Evolutionary conservation across 2,113 vertebrate genomes (phyloP).

Genomic region (Sinocyclocheilus grahami): DNA sequence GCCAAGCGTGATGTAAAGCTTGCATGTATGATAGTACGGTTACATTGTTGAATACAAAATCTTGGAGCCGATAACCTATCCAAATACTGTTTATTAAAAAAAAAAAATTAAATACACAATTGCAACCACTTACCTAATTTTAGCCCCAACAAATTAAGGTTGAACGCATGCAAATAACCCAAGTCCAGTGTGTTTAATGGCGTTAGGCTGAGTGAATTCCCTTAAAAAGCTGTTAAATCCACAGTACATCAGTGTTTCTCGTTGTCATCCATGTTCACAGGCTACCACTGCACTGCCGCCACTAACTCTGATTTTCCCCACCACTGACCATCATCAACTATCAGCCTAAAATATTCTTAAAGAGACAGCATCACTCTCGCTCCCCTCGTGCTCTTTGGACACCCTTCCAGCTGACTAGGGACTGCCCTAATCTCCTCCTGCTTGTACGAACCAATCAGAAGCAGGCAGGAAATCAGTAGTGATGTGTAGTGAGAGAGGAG

Average conservation of each 20-base stretch:
- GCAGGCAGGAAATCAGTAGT: constrained; percentile 66
- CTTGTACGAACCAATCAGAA: constrained; percentile 60
- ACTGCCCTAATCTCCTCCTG: constrained; percentile 65
- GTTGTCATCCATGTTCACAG: constrained; percentile 69
- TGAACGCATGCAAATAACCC: background rate
- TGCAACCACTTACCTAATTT: constrained; percentile 55
- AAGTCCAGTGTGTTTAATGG: background rate
- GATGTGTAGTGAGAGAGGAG: constrained; percentile 47
- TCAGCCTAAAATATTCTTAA: constrained; percentile 82
- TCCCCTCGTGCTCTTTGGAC: constrained; percentile 23
- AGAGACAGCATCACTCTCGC: constrained; percentile 65
- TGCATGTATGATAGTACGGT: background rate
- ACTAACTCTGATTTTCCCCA: constrained; percentile 71
- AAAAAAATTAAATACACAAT: background rate
- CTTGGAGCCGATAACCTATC: background rate
- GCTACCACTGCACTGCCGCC: constrained; percentile 66
- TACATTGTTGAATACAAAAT: background rate
- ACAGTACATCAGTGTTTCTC: constrained; percentile 58
- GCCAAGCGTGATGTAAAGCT: constrained; percentile 4
- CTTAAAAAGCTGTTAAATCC: constrained; percentile 45
- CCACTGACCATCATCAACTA: constrained; percentile 75
- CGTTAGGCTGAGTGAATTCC: background rate
- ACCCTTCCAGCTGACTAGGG: constrained; percentile 56
- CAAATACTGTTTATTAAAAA: background rate
- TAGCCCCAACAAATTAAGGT: constrained; percentile 13